Base-by-base conservation (phyloP, 2,797 vertebrate species). In the Thamnophis elegans region DNA sequence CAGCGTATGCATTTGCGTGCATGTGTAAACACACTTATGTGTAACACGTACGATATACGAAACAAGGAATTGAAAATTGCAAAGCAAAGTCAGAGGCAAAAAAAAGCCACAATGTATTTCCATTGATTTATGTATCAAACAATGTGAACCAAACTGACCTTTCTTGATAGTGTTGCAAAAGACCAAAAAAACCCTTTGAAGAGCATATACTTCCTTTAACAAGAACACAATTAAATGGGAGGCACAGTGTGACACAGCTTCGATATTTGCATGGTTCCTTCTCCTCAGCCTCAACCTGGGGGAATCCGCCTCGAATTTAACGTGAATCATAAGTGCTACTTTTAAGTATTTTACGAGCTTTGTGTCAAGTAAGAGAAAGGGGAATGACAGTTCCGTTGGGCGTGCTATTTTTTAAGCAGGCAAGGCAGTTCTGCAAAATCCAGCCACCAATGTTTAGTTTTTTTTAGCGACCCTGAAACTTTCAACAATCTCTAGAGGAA, bases 321-420 rank as follows among this genome's bases (percentile, higher is more conserved):
- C 89, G 91, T 93, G 93, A 95, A 91, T 97, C 94, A 95, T 51
- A 92, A 28, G 25, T 20, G 42, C 59, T 60, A 95, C 94, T 90
- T 91, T 78, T 88, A 91, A 95, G 53, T 68, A 36, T 65, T 92
- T 95, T 94, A 92, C 92, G 78, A 90, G 85, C 96, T 91, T 73
- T 78, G 25, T 2, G 68, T 94, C 93, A 90, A 92, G 87, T 1
- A 53, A 94, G 85, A 60, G 59, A 60, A 60, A 26, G 59, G 59
- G 89, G 56, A 56, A 20, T 20, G 56, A 56, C 56, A 95, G 93
- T 60, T 56, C 26, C 1, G 59, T 87, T 9, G n/a, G 85, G 91
- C 5, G 13, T 32, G 18, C 11, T 16, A 1, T 62, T 53, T 60
- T 51, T 42, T 85, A 47, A 36, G 73, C 20, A 47, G 13, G 88